Base-by-base conservation (phyloP, 2,113 vertebrate species). In the Aplodontia rufa region DNA sequence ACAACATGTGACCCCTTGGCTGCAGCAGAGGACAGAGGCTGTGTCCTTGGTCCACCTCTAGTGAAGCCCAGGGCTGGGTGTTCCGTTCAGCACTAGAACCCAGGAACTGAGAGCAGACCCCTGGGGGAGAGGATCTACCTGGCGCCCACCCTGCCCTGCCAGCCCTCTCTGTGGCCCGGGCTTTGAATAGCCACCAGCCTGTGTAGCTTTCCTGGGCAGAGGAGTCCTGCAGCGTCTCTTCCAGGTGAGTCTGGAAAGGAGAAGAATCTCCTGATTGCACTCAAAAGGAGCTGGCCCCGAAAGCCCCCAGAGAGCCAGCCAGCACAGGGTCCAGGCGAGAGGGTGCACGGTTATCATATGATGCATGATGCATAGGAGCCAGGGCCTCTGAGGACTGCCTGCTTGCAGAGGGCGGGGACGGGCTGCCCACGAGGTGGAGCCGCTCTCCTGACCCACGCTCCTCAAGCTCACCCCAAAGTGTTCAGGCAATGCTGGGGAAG, bases 111-210 rank as follows among this genome's bases (percentile, higher is more conserved):
- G 13, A 24, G 86, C 28, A 30, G 28, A 37, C 17, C 6, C 26
- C 5, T 8, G 1, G 11, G n/a, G 40, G 40, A 68, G 8, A 40
- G 28, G 37, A 60, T 22, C 13, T 0, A 5, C 22, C 0, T 20
- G 12, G 45, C 5, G 19, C n/a, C 37, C 3, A 53, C 2, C n/a
- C 20, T 30, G 32, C 20, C 9, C 47, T 9, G 0, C 14, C 32
- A 49, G 49, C 58, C 20, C 28, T 13, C 40, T 76, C 1, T 14
- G 0, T 20, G 68, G 51, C 17, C 84, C 26, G 30, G 10, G 28
- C 3, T 0, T 22, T 1, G 8, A 35, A 3, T 0, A 26, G 51
- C 19, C 35, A 19, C 35, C 16, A 28, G 22, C 14, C 30, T 8
- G 8, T 19, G 30, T 45, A 1, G 35, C 55, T 85, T 19, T 71